Conservation (phyloP, 2,888 invertebrate species). For the Leucania comma region DNA sequence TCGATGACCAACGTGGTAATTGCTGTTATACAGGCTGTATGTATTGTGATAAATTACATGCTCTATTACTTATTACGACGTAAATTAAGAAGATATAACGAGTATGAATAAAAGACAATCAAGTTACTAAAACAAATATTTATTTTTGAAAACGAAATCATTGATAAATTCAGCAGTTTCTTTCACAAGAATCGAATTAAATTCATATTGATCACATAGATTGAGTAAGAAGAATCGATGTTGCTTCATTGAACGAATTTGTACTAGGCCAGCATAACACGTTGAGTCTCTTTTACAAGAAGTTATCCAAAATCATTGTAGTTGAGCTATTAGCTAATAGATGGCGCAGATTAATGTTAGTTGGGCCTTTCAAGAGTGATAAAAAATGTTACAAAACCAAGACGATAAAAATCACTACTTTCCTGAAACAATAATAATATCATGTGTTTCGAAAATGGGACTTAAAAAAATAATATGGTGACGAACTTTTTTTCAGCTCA, state of each 20-base stretch:
- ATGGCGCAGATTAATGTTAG: constrained; percentile 44
- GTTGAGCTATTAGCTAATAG: constrained; percentile 43
- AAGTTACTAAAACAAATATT: not conserved
- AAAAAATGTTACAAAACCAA: not conserved
- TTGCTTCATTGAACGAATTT: constrained; percentile 80
- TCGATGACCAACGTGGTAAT: not conserved
- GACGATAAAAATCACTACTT: not conserved
- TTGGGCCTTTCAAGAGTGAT: not conserved
- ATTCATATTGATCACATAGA: constrained; percentile 36
- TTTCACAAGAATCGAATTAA: constrained; percentile 32
- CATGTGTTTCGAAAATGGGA: too few relatives aligned
- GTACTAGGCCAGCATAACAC: constrained; percentile 73
- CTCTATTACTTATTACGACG: not conserved
- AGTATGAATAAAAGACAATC: too few relatives aligned
- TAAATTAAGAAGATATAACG: not conserved
- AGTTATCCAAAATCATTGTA: constrained; percentile 11
- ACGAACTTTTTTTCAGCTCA: too few relatives aligned
- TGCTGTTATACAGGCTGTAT: not conserved
- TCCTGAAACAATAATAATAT: too few relatives aligned
- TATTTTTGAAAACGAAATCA: not conserved
- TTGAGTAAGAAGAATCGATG: constrained; percentile 70
- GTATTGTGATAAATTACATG: not conserved
- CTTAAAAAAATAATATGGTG: too few relatives aligned
- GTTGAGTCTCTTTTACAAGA: constrained; percentile 18
- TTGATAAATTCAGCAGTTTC: not conserved